phyloP scores from a whole-genome alignment of 1,140 invertebrate genomes.

The Psix sp. region DNA sequence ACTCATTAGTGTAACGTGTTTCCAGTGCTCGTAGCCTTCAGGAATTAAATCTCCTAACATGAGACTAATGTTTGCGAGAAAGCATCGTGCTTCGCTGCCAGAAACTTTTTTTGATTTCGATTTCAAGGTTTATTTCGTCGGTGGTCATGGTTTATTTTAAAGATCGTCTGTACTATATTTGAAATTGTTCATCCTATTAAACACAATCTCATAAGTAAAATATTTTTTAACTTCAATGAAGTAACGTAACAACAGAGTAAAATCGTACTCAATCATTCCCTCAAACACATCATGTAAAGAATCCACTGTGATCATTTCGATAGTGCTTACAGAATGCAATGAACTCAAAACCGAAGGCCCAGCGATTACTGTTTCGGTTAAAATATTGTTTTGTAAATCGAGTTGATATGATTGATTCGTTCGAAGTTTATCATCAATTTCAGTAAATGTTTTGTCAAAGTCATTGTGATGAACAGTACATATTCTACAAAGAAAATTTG shows the following conservation, averaged over 20 bases:
- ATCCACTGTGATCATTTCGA: conserved; percentile 3
- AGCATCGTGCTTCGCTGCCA: conserved; percentile 28
- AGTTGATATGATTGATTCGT: conserved; percentile 12
- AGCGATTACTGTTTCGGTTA: conserved; percentile 1
- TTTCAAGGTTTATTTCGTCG: conserved; percentile 2
- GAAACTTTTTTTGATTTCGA: conserved; percentile 29
- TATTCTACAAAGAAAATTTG: conserved; percentile 31
- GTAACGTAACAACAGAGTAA: conserved; percentile 6
- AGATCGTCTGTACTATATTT: conserved; percentile 6
- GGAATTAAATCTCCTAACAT: conserved; percentile 40
- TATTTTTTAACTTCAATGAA: conserved; percentile 6
- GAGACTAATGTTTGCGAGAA: conserved; percentile 34
- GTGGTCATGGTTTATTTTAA: conserved; percentile 5
- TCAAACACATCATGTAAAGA: conserved; percentile 13
- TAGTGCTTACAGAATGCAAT: conserved; percentile 1
- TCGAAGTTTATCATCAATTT: conserved; percentile 7
- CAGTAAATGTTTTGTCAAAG: conserved; percentile 12
- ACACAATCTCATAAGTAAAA: not conserved
- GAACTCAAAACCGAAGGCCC: conserved; percentile 4
- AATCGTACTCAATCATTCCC: conserved; percentile 10
- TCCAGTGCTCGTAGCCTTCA: conserved; percentile 20
- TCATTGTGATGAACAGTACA: conserved; percentile 18
- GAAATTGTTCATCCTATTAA: conserved; percentile 10
- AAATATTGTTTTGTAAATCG: not conserved
- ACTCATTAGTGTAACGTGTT: conserved; percentile 26